A percentile compares a stretch with the other conserved stretches of the same genome.
These are phyloP conservation scores for Dicrostonyx torquatus DNA, from an alignment of 2,797 vertebrate species.

Conservation along the genomic window DNA sequence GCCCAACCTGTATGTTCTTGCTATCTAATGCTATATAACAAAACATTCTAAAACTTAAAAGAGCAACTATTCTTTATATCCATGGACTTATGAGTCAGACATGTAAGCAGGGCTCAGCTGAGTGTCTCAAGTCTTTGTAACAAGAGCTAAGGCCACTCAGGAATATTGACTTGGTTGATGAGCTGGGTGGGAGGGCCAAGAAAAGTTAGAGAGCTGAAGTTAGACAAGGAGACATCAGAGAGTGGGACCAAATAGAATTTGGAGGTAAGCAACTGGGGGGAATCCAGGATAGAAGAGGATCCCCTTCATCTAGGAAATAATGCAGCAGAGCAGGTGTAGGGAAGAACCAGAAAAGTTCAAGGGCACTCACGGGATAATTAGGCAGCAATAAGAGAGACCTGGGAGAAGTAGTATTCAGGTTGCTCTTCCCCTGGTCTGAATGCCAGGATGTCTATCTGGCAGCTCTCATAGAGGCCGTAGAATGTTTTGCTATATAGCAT, in stretches of 20 bases:
- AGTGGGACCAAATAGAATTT: background rate
- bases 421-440: background rate
- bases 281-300: background rate
- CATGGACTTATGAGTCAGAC: background rate
- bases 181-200: background rate
- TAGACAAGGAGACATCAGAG: background rate
- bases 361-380: background rate
- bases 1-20: background rate
- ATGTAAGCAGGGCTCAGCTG: background rate
- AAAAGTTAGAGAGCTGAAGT: background rate
- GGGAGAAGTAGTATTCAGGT: too few species aligned
- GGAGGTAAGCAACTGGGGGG: background rate
- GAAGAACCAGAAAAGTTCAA: background rate
- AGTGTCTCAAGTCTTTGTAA: background rate
- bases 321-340: background rate
- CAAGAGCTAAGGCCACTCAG: background rate
- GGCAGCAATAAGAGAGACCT: background rate
- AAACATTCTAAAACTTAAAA: background rate
- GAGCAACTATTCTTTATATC: background rate
- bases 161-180: background rate
- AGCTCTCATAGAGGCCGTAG: background rate
- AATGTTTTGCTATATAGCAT: background rate
- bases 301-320: background rate
- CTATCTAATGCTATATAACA: background rate
- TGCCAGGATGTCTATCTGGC: background rate